Base-by-base conservation (phyloP, 2,113 vertebrate species). In the Plectropomus leopardus region DNA sequence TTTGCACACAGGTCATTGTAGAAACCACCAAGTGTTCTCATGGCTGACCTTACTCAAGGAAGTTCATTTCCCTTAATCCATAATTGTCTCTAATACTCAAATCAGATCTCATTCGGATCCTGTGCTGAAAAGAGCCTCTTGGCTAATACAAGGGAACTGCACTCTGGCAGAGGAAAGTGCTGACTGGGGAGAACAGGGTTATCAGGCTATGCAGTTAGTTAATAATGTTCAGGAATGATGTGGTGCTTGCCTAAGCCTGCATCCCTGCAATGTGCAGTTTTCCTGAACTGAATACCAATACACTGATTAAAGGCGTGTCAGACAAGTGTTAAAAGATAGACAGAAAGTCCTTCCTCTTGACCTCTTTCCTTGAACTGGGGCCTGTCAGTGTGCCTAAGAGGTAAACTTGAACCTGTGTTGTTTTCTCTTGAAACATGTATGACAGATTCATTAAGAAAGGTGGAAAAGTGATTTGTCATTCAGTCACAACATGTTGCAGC, bases 151-250 rank as follows among this genome's bases (percentile, higher is more conserved):
- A 15, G 65, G 71, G 63, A 80, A 10, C 13, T 65, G 55, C 70
- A 55, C 51, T 44, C 36, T 83, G 78, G 83, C 61, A 78, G 79
- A 84, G 70, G 55, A 85, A 92, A 90, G 70, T 85, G 85, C 82
- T 89, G 87, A 88, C 59, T 82, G 60, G 45, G 69, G 71, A 72
- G 76, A 82, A 69, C 47, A 7, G 50, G 23, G 64, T 85, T 80
- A 85, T 88, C 68, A 78, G 71, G 80, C 68, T 50, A 54, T 63
- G 65, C 83, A 80, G 72, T 82, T 85, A 54, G 66, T 79, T 79
- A 75, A 87, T 89, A 83, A 81, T 74, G 72, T 74, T 78, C 63
- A 84, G 88, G 86, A 91, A 89, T 86, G 74, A 90, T 74, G 78
- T 32, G 63, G 53, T 70, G 75, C 84, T 79, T 90, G 83, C 78